Base-by-base conservation (phyloP, 2,113 vertebrate genomes). In the Blennius ocellaris region DNA sequence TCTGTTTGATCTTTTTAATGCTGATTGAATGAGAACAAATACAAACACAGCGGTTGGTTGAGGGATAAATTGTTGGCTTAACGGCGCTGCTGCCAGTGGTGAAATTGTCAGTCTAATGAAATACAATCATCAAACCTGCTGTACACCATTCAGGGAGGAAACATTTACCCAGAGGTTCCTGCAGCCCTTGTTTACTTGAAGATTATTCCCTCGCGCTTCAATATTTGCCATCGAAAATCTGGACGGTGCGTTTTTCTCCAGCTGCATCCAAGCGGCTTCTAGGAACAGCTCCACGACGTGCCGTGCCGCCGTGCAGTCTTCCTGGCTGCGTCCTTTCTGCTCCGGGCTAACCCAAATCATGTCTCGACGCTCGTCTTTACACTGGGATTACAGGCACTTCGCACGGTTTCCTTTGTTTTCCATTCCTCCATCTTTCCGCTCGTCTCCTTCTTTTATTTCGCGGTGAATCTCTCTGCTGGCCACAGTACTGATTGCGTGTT, bases 261-360 rank as follows among this genome's bases (percentile, higher is more conserved):
- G 21, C 21, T 30, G 21, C 2, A 30, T 2, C 4, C 4, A 4
- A 30, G 21, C 44, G 55, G 9, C 6, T 37, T 37, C 51, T 55
- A 30, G 50, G 50, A 45, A 44, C 39, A 10, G 51, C 0, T 17
- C 7, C 5, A 44, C 16, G 2, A 5, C 6, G 48, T 38, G 16
- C 7, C 10, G 6, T 49, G 4, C 21, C 4, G 21, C 4, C 21
- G 4, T 30, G 21, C 21, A 30, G 21, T 30, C 14, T 14, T 59
- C 41, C 8, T 9, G 16, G 53, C 15, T 50, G 10, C 37, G 2
- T 43, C 41, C 47, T 16, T 92, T 81, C 44, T 83, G 68, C 45
- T 79, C 85, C 93, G 81, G 6, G 89, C 16, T 88, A 89, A 90
- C 91, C 87, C 88, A 93, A 93, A 92, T 87, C 92, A 71, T 81